Evolutionary conservation across 2,797 vertebrate genomes (phyloP).

Genomic region (Tokudaia tokunoshimensis): DNA sequence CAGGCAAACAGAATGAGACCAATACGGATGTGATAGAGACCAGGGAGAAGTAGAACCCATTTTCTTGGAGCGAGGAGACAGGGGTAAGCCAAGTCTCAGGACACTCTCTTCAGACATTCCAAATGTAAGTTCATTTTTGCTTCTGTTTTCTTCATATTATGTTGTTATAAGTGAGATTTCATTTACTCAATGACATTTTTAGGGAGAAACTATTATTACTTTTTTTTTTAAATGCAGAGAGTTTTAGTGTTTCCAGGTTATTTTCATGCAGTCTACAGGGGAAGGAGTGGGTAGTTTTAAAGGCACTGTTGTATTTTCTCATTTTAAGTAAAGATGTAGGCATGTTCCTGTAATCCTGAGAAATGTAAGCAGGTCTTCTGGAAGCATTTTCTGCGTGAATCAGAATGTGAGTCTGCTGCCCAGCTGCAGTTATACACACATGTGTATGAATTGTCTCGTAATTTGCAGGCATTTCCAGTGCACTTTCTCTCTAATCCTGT

Average conservation of each 20-base stretch:
- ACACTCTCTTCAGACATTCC: background rate
- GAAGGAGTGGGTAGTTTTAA: background rate
- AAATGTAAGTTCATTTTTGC: conserved; percentile 10
- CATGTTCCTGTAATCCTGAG: background rate
- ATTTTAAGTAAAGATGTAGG: background rate
- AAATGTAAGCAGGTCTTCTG: background rate
- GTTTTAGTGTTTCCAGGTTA: background rate
- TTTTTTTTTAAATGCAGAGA: background rate
- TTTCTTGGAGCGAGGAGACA: background rate
- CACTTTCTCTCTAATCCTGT: background rate
- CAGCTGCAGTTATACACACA: background rate
- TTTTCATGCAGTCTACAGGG: background rate
- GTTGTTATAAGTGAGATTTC: background rate
- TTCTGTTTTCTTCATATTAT: background rate
- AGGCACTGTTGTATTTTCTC: background rate
- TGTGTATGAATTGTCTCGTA: background rate
- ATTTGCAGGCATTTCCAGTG: background rate
- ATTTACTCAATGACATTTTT: background rate
- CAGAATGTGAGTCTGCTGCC: background rate
- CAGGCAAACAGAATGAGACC: background rate
- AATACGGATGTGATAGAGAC: background rate
- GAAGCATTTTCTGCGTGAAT: background rate
- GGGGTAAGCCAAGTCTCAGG: background rate
- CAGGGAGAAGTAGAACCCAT: background rate
- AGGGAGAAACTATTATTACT: background rate